These are phyloP conservation scores for Psettodes erumei DNA, from an alignment of 2,113 vertebrate species.

Conservation along the genomic window DNA sequence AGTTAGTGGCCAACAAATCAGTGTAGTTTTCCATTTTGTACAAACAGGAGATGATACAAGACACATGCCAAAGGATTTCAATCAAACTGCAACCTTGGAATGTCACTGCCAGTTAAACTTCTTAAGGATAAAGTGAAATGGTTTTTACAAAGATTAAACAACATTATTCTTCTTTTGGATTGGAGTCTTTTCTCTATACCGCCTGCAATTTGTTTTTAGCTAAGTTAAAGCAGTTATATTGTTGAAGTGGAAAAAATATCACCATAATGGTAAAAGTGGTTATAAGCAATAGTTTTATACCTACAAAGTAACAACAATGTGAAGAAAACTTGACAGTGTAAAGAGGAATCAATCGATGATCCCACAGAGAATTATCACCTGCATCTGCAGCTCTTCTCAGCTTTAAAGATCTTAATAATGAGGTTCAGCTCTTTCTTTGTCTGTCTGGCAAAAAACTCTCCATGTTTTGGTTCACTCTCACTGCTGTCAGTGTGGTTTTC, in stretches of 20 bases:
- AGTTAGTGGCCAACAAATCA: background rate
- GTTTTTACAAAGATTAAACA: constrained; percentile 1
- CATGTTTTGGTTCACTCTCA: background rate
- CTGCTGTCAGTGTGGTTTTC: background rate
- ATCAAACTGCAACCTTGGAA: constrained; percentile 9
- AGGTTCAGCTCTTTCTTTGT: background rate
- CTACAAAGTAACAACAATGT: background rate
- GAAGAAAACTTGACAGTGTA: background rate
- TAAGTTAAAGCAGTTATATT: background rate
- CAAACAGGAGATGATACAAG: background rate
- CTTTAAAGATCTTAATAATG: background rate
- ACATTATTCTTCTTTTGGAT: background rate
- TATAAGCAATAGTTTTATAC: background rate
- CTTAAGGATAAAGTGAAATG: background rate
- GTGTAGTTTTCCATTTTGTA: background rate
- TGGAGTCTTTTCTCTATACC: background rate
- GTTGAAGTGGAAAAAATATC: background rate
- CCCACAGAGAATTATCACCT: too few species aligned
- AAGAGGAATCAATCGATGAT: background rate
- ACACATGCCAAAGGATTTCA: background rate
- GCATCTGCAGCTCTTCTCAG: background rate
- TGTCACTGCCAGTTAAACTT: background rate
- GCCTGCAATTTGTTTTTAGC: background rate
- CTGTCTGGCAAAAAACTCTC: background rate
- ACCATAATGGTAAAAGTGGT: background rate